Evolutionary conservation across 2,888 invertebrate genomes (phyloP).

Genomic region (Dolichomitus sp.): DNA sequence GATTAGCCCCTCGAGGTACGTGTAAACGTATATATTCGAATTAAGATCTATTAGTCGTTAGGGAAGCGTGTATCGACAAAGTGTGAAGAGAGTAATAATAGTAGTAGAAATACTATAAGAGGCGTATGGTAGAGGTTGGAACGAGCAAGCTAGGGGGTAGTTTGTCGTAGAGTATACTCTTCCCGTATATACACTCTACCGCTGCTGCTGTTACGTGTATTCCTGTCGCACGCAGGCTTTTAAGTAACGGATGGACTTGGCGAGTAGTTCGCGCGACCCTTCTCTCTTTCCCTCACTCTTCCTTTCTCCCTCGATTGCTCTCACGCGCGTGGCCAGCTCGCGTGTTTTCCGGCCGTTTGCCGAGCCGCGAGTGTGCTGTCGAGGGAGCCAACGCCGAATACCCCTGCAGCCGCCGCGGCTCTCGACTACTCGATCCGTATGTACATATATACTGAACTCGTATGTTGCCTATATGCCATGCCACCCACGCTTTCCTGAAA

Average conservation of each 20-base stretch:
- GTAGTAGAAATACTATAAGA: slow-evolving; percentile 21
- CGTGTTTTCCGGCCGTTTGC: slow-evolving; percentile 66
- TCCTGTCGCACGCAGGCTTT: slow-evolving; percentile 71
- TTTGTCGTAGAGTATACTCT: slow-evolving; percentile 36
- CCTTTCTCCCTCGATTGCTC: not conserved
- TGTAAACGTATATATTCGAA: not conserved
- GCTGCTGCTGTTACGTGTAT: slow-evolving; percentile 29
- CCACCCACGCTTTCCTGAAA: slow-evolving; percentile 62
- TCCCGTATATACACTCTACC: not conserved
- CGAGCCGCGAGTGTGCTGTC: slow-evolving; percentile 46
- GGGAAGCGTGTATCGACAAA: slow-evolving; percentile 23
- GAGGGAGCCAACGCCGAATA: slow-evolving; percentile 54
- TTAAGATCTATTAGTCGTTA: not conserved
- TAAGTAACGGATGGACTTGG: slow-evolving; percentile 71
- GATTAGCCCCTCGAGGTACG: not conserved
- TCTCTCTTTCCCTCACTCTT: slow-evolving; percentile 10
- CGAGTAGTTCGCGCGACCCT: slow-evolving; percentile 64
- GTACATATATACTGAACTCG: slow-evolving; percentile 7
- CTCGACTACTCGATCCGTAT: slow-evolving; percentile 43
- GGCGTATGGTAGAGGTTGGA: slow-evolving; percentile 15
- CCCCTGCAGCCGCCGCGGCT: slow-evolving; percentile 19
- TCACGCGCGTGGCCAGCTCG: slow-evolving; percentile 49
- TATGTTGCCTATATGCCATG: slow-evolving; percentile 18
- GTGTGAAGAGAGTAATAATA: slow-evolving; percentile 45
- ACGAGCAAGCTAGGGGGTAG: slow-evolving; percentile 24